Evolutionary conservation across 2,888 invertebrate species (phyloP), one percentile per base, ranked within the genome.

Genomic region (Caenorhabditis parvicauda): DNA sequence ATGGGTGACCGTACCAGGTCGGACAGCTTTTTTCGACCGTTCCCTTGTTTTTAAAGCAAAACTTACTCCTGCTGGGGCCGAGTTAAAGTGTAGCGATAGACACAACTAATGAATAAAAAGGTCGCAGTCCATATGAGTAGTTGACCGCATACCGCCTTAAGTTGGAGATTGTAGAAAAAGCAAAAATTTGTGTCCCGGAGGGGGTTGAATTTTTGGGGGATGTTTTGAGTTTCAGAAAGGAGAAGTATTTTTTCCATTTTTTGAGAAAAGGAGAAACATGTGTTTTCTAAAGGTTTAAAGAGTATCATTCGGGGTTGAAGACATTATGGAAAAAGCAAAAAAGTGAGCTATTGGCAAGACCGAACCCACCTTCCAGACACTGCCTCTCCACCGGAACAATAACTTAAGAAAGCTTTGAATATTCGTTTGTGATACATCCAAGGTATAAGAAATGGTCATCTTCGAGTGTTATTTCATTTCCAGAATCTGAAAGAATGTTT

Each of bases 81-180:
- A 17, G 64, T 58, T 22, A 78, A 42, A 6, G 70, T 24, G 48
- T 73, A 74, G 32, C 78, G 64, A 57, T 78, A 78, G 49, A 75
- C 45, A 41, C 66, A 60, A 42, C 72, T 72, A 44, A 78, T 77
- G 22, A 67, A n/a, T 12, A 75, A 60, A 48, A 76, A 78, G 9
- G 60, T 39, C 2, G 60, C 37, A 5, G 72, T 73, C 78, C 78
- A 78, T 5, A 70, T 57, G 3, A 54, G 27, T 12, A 78, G 50
- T 60, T 78, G 76, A 9, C 66, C 62, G 5, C 67, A 45, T 1
- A 78, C 75, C 17, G 78, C 78, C 66, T 78, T 53, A 48, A 67
- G 54, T 27, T 44, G 9, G 41, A 7, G 14, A 39, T 24, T 5
- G 24, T 17, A 49, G 24, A 39, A 37, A 49, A 7, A n/a, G 49